Percentiles rank a stretch among this genome's conserved stretches.
Conservation (phyloP, 2,797 vertebrate species). For the Perodicticus potto region DNA sequence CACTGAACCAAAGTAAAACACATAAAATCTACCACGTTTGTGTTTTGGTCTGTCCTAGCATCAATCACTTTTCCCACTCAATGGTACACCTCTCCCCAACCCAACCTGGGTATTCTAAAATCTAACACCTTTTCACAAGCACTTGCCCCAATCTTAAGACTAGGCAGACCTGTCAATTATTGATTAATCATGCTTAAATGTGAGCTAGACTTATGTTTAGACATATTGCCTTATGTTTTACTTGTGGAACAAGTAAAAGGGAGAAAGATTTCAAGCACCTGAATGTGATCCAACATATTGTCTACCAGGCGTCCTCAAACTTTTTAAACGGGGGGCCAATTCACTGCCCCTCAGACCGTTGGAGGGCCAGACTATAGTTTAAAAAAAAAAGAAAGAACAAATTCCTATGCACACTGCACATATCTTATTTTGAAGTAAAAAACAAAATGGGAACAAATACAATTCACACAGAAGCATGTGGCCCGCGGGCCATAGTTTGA, state of each 20-base stretch:
- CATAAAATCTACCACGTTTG: conserved; percentile 19
- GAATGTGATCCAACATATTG: conserved; percentile 38
- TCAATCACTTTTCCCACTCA: background rate
- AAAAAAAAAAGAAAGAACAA: too few species aligned
- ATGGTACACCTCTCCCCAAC: background rate
- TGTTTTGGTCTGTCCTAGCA: background rate
- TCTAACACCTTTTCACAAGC: background rate
- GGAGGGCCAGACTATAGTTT: too few species aligned
- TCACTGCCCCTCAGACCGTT: too few species aligned
- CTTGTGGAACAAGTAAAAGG: background rate
- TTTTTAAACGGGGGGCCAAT: too few species aligned
- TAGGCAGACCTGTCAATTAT: background rate
- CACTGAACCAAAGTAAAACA: background rate
- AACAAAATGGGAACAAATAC: too few species aligned
- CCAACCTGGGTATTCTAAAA: background rate
- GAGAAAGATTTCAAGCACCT: background rate
- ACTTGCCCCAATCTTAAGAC: background rate
- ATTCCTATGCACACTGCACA: too few species aligned
- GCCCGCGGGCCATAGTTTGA: too few species aligned
- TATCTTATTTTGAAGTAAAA: too few species aligned
- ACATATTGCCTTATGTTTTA: background rate
- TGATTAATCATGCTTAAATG: conserved; percentile 27
- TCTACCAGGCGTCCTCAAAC: too few species aligned
- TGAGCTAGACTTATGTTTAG: conserved; percentile 45
- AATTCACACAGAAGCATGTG: too few species aligned